phyloP scores from a whole-genome alignment of 2,888 invertebrate genomes.

The Cordilura impudica region DNA sequence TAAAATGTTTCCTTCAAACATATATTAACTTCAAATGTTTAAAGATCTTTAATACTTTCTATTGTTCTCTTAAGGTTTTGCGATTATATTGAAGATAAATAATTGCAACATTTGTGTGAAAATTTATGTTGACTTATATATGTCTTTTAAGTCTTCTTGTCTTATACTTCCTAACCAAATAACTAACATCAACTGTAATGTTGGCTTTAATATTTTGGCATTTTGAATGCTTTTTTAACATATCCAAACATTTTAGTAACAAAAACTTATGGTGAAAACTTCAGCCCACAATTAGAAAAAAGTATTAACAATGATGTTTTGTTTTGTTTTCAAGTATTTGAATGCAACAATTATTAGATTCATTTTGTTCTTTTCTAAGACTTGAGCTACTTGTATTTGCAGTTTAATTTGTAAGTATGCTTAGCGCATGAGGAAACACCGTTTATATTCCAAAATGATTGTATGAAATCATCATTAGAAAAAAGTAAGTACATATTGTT shows the following conservation, averaged over 20 bases:
- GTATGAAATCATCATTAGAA: background rate
- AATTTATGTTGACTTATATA: constrained; percentile 16
- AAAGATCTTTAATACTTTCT: background rate
- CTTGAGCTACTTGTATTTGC: background rate
- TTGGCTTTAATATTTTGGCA: constrained; percentile 24
- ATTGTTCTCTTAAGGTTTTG: background rate
- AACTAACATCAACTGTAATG: constrained; percentile 19
- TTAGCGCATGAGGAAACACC: too few relatives aligned
- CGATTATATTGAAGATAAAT: background rate
- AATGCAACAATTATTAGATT: background rate
- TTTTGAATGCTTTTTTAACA: constrained; percentile 25
- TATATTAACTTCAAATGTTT: background rate
- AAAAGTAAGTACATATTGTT: background rate
- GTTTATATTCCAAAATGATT: background rate
- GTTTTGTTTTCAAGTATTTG: background rate
- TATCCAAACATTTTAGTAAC: constrained; percentile 19
- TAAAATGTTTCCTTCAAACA: background rate
- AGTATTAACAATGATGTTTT: background rate
- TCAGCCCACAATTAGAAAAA: background rate
- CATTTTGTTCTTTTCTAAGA: background rate
- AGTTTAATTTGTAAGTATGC: too few relatives aligned
- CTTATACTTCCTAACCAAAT: background rate
- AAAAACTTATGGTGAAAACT: constrained; percentile 2
- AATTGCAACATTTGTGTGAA: constrained; percentile 12
- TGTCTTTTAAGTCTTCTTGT: constrained; percentile 33